Conservation (phyloP, 2,113 vertebrate genomes). For the Mormyrus iriodes region DNA sequence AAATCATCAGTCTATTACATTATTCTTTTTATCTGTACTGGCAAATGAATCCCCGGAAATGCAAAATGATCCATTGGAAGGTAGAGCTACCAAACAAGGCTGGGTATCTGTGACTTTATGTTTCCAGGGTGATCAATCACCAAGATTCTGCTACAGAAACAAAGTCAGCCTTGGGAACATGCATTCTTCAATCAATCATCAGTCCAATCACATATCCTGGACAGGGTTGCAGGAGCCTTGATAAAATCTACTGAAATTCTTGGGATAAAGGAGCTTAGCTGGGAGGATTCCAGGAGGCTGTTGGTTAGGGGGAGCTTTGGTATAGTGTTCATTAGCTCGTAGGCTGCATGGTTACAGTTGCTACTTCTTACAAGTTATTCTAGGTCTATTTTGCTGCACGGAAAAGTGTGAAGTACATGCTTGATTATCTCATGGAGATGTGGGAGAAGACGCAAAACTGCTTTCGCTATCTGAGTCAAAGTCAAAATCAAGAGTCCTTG, state of each 20-base stretch:
- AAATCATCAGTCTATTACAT: neutral
- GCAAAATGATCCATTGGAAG: neutral
- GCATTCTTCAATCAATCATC: neutral
- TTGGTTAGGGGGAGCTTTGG: neutral
- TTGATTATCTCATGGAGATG: neutral
- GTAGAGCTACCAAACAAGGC: neutral
- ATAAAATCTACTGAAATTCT: neutral
- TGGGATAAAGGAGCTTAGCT: neutral
- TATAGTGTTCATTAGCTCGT: neutral
- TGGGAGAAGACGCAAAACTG: neutral
- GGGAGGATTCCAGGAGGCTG: neutral
- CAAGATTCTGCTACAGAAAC: neutral
- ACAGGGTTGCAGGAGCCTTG: neutral
- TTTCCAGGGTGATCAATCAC: neutral
- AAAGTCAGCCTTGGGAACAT: neutral
- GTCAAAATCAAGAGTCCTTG: neutral
- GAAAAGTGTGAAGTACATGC: neutral
- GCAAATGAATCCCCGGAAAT: neutral
- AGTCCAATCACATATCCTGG: neutral
- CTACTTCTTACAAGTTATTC: neutral
- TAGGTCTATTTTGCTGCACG: neutral
- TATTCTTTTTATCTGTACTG: neutral
- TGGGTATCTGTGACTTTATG: neutral
- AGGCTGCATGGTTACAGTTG: neutral
- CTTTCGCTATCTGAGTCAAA: neutral